Percentiles rank a stretch among this genome's conserved stretches.
Conservation (phyloP, 2,113 vertebrate genomes). For the Propithecus coquereli region DNA sequence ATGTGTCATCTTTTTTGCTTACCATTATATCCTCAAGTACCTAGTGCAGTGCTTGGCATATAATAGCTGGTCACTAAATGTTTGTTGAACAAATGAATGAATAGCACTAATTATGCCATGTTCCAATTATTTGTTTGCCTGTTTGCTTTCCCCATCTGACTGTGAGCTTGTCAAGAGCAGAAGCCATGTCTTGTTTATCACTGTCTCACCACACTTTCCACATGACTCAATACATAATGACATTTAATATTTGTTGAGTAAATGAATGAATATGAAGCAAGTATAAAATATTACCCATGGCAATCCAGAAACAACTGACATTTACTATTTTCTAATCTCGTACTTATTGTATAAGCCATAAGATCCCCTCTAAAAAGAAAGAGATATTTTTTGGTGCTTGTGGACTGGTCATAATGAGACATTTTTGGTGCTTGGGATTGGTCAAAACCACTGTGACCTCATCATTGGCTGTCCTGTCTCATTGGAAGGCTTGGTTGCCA, state of each 20-base stretch:
- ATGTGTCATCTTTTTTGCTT: neutral
- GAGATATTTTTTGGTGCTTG: neutral
- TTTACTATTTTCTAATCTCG: neutral
- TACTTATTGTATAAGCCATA: neutral
- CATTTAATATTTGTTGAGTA: constrained; percentile 1
- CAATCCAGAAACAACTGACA: neutral
- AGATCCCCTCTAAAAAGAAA: neutral
- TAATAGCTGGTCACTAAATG: neutral
- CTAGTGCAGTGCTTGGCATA: neutral
- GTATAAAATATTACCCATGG: neutral
- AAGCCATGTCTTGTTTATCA: neutral
- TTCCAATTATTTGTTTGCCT: neutral
- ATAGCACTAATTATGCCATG: neutral
- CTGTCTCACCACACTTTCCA: neutral
- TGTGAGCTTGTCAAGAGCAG: neutral
- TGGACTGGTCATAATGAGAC: neutral
- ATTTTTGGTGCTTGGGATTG: neutral
- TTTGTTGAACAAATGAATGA: neutral
- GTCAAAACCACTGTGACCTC: neutral
- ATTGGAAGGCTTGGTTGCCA: neutral
- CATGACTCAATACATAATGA: neutral
- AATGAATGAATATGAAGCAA: neutral
- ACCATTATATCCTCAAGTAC: neutral
- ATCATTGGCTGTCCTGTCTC: neutral
- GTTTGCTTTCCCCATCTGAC: neutral